Evolutionary conservation across 2,888 invertebrate genomes (phyloP), one percentile per base, ranked within the genome.

Genomic region (Calephelis perditalis): DNA sequence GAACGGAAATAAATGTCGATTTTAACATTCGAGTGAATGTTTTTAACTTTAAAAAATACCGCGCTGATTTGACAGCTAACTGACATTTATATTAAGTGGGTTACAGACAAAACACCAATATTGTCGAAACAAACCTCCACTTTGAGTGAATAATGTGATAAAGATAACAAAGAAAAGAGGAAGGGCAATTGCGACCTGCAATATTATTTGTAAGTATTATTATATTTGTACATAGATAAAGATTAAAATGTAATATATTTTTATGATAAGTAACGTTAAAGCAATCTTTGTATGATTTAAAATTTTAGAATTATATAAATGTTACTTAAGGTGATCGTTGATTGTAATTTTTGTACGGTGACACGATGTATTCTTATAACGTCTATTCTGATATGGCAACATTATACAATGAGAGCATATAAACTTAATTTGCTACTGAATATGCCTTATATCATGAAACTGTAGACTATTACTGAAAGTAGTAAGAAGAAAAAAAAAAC

Each of bases 191-290:
- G 84, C 71, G 77, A 82, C 73, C 81, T 86, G 89, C 89, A 90
- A 90, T 90, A 89, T 84, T 86, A 86, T 77, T 77, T 71, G 71
- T 88, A 89, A 86, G 86, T 86, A 84, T 84, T 71, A 74, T 75
- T 71, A 65, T 67, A 65, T 68, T 73, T 86, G 86, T 85, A 86
- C 79, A 84, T 87, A 74, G 77, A 67, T 67, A 71, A 66, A 64
- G 66, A 68, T 68, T 69, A 71, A 72, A 70, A 73, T 79, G 61
- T 73, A 73, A 77, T 75, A 68, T 72, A 68, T 67, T 66, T 70
- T 72, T 78, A 76, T 72, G 66, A 77, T 76, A 76, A 74, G 70
- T 75, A 75, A 76, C 75, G 72, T 73, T 66, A 81, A 86, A 87
- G 84, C 84, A 86, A 85, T 86, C 78, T 83, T 85, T 75, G 77